Percentiles rank a stretch among this genome's conserved stretches.
Conservation (phyloP, 2,797 vertebrate species). For the Scomberomorus guttatus region DNA sequence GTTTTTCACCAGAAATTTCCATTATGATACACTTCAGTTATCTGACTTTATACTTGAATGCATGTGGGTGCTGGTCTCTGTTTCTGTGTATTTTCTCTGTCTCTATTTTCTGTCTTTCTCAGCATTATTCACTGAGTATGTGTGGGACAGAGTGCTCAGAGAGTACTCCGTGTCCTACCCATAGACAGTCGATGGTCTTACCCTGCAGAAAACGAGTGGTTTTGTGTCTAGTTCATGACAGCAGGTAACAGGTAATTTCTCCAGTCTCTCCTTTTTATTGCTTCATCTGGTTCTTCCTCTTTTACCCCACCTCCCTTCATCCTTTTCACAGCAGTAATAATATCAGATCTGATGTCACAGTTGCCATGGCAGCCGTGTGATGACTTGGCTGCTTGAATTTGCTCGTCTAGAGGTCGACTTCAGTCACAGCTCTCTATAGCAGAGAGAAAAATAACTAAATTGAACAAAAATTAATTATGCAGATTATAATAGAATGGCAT, state of each 20-base stretch:
- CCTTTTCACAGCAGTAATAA: constrained; percentile 49
- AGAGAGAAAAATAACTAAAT: not conserved
- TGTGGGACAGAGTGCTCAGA: too few relatives aligned
- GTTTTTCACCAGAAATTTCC: not conserved
- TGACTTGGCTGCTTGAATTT: constrained; percentile 33
- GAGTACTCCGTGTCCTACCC: not conserved
- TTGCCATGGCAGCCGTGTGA: constrained; percentile 68
- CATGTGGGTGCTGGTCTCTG: not conserved
- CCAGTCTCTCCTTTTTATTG: constrained; percentile 22
- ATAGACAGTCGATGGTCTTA: not conserved
- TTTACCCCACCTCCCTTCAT: constrained; percentile 28
- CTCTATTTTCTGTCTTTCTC: too few relatives aligned
- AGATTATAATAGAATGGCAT: not conserved
- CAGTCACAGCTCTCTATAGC: not conserved
- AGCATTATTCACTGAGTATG: too few relatives aligned
- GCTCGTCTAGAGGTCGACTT: constrained; percentile 25
- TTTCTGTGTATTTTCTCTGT: too few relatives aligned
- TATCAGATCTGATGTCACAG: constrained; percentile 67
- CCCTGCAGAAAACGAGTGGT: not conserved
- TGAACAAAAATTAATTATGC: not conserved
- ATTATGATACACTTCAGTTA: not conserved
- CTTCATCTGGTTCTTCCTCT: constrained; percentile 44
- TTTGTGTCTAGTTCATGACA: constrained; percentile 1
- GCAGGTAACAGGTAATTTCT: constrained; percentile 20
- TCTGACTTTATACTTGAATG: not conserved